phyloP scores from a whole-genome alignment of 2,113 vertebrate species.

The Paradoxurus hermaphroditus region DNA sequence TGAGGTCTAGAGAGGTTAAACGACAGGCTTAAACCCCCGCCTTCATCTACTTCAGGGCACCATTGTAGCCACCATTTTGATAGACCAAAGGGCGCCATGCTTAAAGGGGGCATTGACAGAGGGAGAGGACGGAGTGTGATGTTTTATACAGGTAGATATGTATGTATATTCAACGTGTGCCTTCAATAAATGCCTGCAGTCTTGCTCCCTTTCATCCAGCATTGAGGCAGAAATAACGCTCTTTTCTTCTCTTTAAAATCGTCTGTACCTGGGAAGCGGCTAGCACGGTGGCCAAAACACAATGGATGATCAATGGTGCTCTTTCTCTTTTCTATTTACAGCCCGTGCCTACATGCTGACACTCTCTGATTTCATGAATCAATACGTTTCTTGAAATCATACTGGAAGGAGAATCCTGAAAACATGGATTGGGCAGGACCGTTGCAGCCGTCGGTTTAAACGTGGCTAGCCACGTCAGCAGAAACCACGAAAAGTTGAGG shows the following conservation, averaged over 20 bases:
- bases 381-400: not conserved
- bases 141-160: not conserved
- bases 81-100: not conserved
- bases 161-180: not conserved
- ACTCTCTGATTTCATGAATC: not conserved
- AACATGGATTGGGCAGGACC: not conserved
- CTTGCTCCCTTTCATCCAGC: not conserved
- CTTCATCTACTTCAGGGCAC: not conserved
- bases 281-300: not conserved
- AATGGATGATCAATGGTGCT: not conserved
- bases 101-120: not conserved
- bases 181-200: not conserved
- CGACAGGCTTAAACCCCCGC: not conserved
- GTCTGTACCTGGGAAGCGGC: not conserved
- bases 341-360: not conserved
- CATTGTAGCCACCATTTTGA: rapidly evolving
- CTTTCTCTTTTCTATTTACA: not conserved
- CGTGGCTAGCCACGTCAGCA: not conserved
- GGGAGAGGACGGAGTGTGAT: not conserved
- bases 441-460: not conserved
- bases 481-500: not conserved
- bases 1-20: not conserved
- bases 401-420: not conserved
- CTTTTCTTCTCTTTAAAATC: not conserved
- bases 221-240: not conserved